A percentile compares a stretch with the other conserved stretches of the same genome.
Evolutionary conservation across 1,140 invertebrate species (phyloP).

Genomic region (Drosophila pandora): DNA sequence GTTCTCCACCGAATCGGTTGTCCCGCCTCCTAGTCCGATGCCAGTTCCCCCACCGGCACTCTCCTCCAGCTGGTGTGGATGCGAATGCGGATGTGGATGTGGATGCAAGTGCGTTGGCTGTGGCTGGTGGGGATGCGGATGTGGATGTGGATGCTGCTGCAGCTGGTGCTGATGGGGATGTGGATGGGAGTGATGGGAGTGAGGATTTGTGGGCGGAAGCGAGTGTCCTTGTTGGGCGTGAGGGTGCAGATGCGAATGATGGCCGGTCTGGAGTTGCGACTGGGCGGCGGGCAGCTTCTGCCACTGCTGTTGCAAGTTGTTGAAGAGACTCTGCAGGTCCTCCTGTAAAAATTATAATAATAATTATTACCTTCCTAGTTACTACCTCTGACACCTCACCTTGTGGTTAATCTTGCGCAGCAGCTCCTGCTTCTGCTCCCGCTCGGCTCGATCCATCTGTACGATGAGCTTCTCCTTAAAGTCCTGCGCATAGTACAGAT

Average conservation of each 20-base stretch:
- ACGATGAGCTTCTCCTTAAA: conserved; percentile 73
- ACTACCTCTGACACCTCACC: not conserved
- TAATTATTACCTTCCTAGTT: no score
- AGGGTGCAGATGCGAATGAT: not conserved
- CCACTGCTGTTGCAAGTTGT: conserved; percentile 71
- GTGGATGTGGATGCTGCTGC: not conserved
- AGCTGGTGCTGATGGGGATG: conserved; percentile 9
- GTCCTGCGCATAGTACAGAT: conserved; percentile 78
- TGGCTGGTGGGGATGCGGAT: not conserved
- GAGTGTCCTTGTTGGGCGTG: not conserved
- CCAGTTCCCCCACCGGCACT: not conserved
- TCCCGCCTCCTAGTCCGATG: not conserved
- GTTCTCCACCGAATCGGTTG: conserved; percentile 49
- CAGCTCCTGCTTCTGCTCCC: conserved; percentile 69
- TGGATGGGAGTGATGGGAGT: not conserved
- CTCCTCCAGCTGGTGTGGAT: conserved; percentile 15
- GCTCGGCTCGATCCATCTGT: conserved; percentile 73
- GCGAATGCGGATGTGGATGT: conserved; percentile 2
- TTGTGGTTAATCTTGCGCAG: conserved; percentile 76
- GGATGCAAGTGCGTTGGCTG: not conserved
- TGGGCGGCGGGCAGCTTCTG: conserved; percentile 56
- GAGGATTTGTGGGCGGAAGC: not conserved
- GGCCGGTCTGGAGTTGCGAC: conserved; percentile 35
- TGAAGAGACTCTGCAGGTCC: conserved; percentile 65
- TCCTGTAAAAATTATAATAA: conserved; percentile 31